Evolutionary conservation across 2,888 invertebrate species (phyloP).

Genomic region (Hypomecis punctinalis): DNA sequence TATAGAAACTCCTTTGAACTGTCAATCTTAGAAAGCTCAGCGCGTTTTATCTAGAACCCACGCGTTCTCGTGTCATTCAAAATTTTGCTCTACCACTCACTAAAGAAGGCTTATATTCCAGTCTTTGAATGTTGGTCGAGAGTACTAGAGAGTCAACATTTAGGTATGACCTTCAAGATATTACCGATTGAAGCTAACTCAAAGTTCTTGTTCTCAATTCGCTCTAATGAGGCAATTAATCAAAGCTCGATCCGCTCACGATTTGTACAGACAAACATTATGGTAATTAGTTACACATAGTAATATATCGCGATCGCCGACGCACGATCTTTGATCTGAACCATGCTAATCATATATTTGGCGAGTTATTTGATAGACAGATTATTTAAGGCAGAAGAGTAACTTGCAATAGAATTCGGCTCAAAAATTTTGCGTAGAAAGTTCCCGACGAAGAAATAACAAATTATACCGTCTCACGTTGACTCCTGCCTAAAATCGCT

Average conservation of each 20-base stretch:
- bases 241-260: slow-evolving; percentile 3
- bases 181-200: slow-evolving; percentile 5
- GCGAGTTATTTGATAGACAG: not conserved
- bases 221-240: slow-evolving; percentile 13
- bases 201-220: slow-evolving; percentile 10
- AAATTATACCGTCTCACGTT: too few relatives aligned
- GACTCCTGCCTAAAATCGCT: too few relatives aligned
- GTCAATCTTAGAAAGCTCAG: too few relatives aligned
- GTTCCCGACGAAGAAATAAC: too few relatives aligned
- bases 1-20: too few relatives aligned
- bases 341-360: not conserved
- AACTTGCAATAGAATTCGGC: not conserved
- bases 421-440: too few relatives aligned
- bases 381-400: not conserved
- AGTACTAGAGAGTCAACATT: not conserved
- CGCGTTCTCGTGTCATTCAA: not conserved
- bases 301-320: not conserved
- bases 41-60: too few relatives aligned
- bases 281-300: slow-evolving; percentile 1
- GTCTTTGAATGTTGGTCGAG: not conserved
- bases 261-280: slow-evolving; percentile 13
- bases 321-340: slow-evolving; percentile 16
- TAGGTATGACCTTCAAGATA: not conserved
- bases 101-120: not conserved
- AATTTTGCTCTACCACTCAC: not conserved